Evolutionary conservation across 1,140 invertebrate species (phyloP).

Genomic region (Neodiprion virginianus): DNA sequence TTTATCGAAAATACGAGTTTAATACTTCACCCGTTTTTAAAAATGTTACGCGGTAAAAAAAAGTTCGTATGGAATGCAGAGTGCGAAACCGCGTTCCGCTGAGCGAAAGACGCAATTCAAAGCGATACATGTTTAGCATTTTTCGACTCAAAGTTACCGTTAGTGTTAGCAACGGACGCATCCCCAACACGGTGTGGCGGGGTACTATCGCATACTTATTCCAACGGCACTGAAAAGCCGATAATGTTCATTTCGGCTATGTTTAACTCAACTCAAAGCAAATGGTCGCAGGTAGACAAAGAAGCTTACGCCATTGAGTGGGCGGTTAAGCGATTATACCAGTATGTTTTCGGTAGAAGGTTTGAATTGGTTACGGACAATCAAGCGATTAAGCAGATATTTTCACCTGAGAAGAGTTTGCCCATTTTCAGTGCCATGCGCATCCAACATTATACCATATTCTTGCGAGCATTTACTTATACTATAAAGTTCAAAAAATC

Average conservation of each 20-base stretch:
- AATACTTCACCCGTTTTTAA: conserved; percentile 23
- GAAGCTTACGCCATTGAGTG: conserved; percentile 56
- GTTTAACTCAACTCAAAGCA: conserved; percentile 53
- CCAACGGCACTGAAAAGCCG: conserved; percentile 46
- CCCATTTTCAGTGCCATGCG: conserved; percentile 26
- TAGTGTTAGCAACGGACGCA: conserved; percentile 56
- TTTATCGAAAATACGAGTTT: conserved; percentile 26
- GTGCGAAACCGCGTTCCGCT: conserved; percentile 38
- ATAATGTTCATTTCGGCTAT: conserved; percentile 58
- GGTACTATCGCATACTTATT: conserved; percentile 49
- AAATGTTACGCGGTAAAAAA: conserved; percentile 16
- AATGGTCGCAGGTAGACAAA: conserved; percentile 58
- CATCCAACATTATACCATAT: conserved; percentile 39
- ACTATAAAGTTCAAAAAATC: conserved; percentile 31
- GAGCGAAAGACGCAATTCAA: conserved; percentile 39
- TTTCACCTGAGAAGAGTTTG: conserved; percentile 43
- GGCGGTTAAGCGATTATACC: conserved; percentile 49
- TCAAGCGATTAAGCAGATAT: conserved; percentile 48
- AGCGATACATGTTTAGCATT: conserved; percentile 40
- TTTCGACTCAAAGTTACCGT: conserved; percentile 47
- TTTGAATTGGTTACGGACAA: conserved; percentile 60
- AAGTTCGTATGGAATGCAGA: conserved; percentile 24
- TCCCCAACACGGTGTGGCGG: conserved; percentile 49
- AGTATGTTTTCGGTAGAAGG: conserved; percentile 53
- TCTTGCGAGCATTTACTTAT: conserved; percentile 33